Evolutionary conservation across 2,113 vertebrate species (phyloP).

Genomic region (Sylvia atricapilla): DNA sequence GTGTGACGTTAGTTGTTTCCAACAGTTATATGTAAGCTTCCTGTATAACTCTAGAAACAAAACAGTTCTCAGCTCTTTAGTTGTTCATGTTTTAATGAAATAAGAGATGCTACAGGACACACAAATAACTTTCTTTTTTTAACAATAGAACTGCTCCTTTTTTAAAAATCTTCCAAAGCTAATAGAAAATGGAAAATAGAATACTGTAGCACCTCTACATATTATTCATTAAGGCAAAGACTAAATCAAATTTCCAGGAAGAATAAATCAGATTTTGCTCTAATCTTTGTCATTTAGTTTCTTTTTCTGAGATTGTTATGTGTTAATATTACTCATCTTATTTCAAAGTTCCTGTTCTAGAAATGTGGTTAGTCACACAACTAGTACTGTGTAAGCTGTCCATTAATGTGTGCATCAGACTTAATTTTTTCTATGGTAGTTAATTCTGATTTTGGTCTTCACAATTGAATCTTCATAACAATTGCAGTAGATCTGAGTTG

Average conservation of each 20-base stretch:
- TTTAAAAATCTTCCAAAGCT: neutral
- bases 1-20: fast-evolving
- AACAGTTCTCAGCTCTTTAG: neutral
- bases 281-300: neutral
- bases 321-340: neutral
- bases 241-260: neutral
- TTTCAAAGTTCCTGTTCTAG: neutral
- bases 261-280: neutral
- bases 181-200: neutral
- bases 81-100: neutral
- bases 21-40: neutral
- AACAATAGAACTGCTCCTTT: neutral
- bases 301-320: neutral
- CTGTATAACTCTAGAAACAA: neutral
- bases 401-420: neutral
- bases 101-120: neutral
- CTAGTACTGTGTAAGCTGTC: neutral
- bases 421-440: neutral
- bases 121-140: neutral
- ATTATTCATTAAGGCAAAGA: neutral
- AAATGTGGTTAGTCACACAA: neutral
- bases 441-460: slow-evolving; percentile 23
- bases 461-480: neutral
- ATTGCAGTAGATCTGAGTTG: neutral
- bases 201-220: neutral